A percentile compares a stretch with the other conserved stretches of the same genome.
Evolutionary conservation across 2,113 vertebrate species (phyloP).

Genomic region (Neotragus pygmaeus): DNA sequence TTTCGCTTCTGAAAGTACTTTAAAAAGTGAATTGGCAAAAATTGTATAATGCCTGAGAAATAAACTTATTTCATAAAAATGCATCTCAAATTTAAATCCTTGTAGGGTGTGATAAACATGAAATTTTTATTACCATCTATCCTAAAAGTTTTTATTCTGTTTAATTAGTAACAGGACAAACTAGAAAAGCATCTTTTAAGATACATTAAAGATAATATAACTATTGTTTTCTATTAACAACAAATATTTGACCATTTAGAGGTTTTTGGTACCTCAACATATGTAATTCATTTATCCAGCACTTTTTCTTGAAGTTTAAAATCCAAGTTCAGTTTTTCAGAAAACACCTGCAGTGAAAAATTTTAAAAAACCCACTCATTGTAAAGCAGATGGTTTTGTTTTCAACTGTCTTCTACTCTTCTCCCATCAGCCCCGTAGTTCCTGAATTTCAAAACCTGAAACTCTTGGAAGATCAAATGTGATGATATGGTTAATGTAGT

Average conservation of each 20-base stretch:
- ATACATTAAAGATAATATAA: background rate
- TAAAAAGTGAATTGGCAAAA: background rate
- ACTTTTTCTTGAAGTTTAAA: constrained; percentile 18
- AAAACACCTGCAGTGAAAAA: background rate
- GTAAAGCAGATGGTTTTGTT: constrained; percentile 4
- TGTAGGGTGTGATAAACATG: background rate
- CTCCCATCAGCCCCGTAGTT: background rate
- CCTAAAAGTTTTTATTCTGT: background rate
- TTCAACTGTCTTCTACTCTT: background rate
- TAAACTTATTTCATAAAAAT: constrained; percentile 26
- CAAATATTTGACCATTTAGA: background rate
- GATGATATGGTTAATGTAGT: constrained; percentile 3
- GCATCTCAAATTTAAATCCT: background rate
- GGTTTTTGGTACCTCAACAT: background rate
- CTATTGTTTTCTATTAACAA: background rate
- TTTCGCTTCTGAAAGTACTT: constrained; percentile 12
- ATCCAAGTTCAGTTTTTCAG: background rate
- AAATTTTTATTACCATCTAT: background rate
- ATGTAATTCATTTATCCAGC: background rate
- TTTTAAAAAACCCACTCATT: background rate
- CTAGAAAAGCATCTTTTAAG: constrained; percentile 1
- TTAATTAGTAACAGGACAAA: background rate
- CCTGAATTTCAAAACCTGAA: constrained; percentile 20
- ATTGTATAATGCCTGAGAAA: background rate
- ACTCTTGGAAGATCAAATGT: background rate